Evolutionary conservation across 1,140 invertebrate species (phyloP).

Genomic region (Armadillidium nasatum): DNA sequence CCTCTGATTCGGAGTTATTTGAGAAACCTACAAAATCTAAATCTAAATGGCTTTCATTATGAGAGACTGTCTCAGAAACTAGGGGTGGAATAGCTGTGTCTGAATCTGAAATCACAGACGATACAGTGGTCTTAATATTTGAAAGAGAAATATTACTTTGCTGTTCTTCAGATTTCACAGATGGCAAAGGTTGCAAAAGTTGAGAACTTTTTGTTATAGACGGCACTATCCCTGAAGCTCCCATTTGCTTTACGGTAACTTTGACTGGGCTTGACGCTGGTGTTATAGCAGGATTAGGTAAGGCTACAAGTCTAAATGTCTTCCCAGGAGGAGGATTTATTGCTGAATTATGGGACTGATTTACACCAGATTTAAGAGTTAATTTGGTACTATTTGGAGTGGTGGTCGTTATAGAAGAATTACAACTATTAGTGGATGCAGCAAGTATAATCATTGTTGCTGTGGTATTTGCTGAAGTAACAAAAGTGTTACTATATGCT

Average conservation of each 20-base stretch:
- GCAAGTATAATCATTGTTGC: slow-evolving; percentile 26
- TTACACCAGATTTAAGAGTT: slow-evolving; percentile 40
- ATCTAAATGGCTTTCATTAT: slow-evolving; percentile 38
- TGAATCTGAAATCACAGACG: slow-evolving; percentile 17
- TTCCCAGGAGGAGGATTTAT: slow-evolving; percentile 40
- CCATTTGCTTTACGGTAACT: slow-evolving; percentile 34
- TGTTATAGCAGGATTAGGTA: slow-evolving; percentile 41
- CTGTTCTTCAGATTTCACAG: slow-evolving; percentile 40
- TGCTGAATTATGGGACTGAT: slow-evolving; percentile 35
- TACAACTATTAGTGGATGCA: slow-evolving; percentile 18
- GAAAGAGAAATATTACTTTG: slow-evolving; percentile 28
- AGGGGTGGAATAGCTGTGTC: slow-evolving; percentile 25
- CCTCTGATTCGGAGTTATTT: slow-evolving; percentile 30
- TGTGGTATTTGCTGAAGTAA: slow-evolving; percentile 18
- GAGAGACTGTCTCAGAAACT: slow-evolving; percentile 32
- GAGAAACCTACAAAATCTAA: slow-evolving; percentile 45
- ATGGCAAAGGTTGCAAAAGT: slow-evolving; percentile 35
- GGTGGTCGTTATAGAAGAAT: slow-evolving; percentile 22
- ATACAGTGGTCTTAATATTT: slow-evolving; percentile 30
- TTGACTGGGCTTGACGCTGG: slow-evolving; percentile 43
- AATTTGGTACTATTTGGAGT: slow-evolving; percentile 35
- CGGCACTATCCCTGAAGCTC: slow-evolving; percentile 33
- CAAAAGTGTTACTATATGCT: slow-evolving; percentile 14
- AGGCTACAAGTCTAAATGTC: slow-evolving; percentile 43
- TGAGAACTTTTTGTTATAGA: slow-evolving; percentile 30